Evolutionary conservation across 2,888 invertebrate genomes (phyloP), one percentile per base, ranked within the genome.

Genomic region (Sinopyrophorus schimmeli): DNA sequence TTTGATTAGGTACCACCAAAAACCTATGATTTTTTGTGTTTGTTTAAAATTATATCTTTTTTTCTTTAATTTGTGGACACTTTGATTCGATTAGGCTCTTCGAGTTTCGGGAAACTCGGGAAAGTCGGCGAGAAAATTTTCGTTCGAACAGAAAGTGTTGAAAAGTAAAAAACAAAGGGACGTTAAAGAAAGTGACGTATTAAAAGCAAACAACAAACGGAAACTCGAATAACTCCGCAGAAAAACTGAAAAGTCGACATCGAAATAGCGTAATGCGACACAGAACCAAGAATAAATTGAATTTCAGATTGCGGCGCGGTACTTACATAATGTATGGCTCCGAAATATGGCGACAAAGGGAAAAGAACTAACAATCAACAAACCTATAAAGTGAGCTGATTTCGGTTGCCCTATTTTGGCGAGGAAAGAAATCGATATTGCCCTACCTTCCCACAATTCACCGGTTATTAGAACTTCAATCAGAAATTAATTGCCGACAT

Each of bases 341-440:
- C 56, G 55, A 58, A 58, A 58, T 57, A 58, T 58, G 54, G 55
- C 56, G 58, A 58, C 58, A 56, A 58, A 58, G 54, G n/a, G 56
- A 54, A 55, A 56, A 58, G 54, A 55, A 58, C 54, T 58, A 58
- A 58, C 58, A 58, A 58, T 58, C 58, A 56, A 58, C 58, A 58
- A 58, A 56, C 52, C 53, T 48, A 58, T 56, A 58, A 56, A 58
- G 40, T 39, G 35, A 37, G 35, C 44, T 41, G 51, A 51, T 51
- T 51, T 31, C 32, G 34, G 49, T 40, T 44, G 43, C 32, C 40
- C 46, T 51, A 50, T 50, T 50, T 50, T 43, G 28, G 39, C 24
- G 40, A 43, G 28, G 37, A 34, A 40, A 40, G 39, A 51, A 51
- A 51, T 51, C 51, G 38, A 51, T 51, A 31, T 20, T 15, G 51